phyloP scores from a whole-genome alignment of 2,888 invertebrate genomes.

The Trichopria drosophilae region DNA sequence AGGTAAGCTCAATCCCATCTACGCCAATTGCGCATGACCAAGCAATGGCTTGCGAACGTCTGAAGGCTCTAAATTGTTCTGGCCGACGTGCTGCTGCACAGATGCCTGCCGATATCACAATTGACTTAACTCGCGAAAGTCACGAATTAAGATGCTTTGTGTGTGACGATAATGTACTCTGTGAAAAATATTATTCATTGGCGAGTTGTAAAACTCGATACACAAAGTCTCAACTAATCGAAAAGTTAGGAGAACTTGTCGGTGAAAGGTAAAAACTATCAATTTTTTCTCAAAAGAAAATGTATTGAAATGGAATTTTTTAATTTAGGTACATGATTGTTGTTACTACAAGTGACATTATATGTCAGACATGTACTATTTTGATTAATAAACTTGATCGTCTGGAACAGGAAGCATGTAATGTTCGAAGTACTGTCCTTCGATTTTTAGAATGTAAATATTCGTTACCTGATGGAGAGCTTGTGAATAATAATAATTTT shows the following conservation, averaged over 20 bases:
- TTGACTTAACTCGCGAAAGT: too few relatives aligned
- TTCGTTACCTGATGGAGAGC: constrained; percentile 52
- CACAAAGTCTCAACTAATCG: constrained; percentile 35
- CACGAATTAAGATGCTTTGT: constrained; percentile 48
- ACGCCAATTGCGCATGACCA: too few relatives aligned
- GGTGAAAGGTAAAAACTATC: constrained; percentile 57
- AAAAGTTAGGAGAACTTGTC: constrained; percentile 56
- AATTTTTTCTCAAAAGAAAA: too few relatives aligned
- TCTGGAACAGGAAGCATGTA: constrained; percentile 51
- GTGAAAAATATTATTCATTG: constrained; percentile 51
- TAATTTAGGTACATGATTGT: constrained; percentile 54
- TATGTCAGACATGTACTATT: constrained; percentile 56
- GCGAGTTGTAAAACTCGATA: constrained; percentile 54
- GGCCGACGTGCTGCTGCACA: too few relatives aligned
- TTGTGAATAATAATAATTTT: constrained; percentile 43
- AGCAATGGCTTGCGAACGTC: too few relatives aligned
- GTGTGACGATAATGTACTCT: constrained; percentile 53
- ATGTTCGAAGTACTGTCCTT: constrained; percentile 47
- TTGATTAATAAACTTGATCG: constrained; percentile 55
- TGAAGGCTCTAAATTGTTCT: too few relatives aligned
- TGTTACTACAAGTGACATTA: constrained; percentile 56
- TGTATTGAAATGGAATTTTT: too few relatives aligned
- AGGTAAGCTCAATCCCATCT: too few relatives aligned
- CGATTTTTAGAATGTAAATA: constrained; percentile 54
- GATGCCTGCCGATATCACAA: too few relatives aligned